Percentiles rank a stretch among this genome's conserved stretches.
phyloP scores from a whole-genome alignment of 2,888 invertebrate species.

The Cantharis flavilabris region DNA sequence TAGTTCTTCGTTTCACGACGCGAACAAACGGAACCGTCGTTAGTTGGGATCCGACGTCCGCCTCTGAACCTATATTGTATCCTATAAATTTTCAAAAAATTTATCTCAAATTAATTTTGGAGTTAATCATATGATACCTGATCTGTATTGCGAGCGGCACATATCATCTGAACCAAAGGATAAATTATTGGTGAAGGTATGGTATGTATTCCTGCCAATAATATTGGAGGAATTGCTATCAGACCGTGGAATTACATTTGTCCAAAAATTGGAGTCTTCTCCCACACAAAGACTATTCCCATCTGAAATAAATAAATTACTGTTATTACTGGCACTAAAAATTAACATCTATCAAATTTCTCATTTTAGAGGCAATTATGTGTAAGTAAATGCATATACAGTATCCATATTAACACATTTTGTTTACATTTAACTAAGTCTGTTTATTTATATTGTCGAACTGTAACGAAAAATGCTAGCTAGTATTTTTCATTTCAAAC shows the following conservation, averaged over 20 bases:
- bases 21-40: conserved; percentile 55
- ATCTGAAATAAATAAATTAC: conserved; percentile 20
- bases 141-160: conserved; percentile 32
- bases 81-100: not conserved
- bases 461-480: conserved; percentile 24
- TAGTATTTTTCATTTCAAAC: conserved; percentile 15
- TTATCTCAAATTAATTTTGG: not conserved
- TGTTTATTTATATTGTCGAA: conserved; percentile 37
- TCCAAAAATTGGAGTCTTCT: conserved; percentile 53
- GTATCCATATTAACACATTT: conserved; percentile 19
- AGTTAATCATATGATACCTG: conserved; percentile 25
- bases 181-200: conserved; percentile 40
- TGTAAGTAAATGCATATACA: conserved; percentile 5
- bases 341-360: not conserved
- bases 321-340: conserved; percentile 3
- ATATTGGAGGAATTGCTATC: conserved; percentile 49
- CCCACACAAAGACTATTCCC: conserved; percentile 27
- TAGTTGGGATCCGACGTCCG: conserved; percentile 43
- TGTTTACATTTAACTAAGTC: conserved; percentile 28
- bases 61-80: conserved; percentile 28
- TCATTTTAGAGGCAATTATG: conserved; percentile 6
- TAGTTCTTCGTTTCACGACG: conserved; percentile 79
- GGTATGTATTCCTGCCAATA: conserved; percentile 42
- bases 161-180: conserved; percentile 34
- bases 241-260: conserved; percentile 49